These are phyloP conservation scores for Zosterops pallidus DNA, from an alignment of 2,113 vertebrate genomes.

Conservation along the genomic window DNA sequence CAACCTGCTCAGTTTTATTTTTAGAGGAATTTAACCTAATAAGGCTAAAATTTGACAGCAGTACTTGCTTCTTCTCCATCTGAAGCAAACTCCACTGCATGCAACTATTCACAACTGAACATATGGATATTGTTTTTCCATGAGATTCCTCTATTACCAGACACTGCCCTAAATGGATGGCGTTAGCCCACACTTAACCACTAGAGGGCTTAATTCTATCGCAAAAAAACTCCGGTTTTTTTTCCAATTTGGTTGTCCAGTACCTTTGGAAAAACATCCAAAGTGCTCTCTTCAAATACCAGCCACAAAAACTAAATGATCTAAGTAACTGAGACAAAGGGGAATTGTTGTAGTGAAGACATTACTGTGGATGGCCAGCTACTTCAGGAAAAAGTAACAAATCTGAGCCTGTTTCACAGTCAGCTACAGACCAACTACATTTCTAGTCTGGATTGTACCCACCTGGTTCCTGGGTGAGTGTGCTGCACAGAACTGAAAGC, in stretches of 20 bases:
- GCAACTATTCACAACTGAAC: background rate
- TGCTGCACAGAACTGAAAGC: background rate
- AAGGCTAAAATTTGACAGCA: background rate
- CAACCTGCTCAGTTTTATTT: background rate
- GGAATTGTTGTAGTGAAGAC: background rate
- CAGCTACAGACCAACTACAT: background rate
- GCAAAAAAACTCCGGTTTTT: background rate
- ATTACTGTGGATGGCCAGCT: background rate
- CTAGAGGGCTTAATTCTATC: background rate
- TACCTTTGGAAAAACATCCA: background rate
- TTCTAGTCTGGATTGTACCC: background rate
- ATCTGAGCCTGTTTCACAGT: background rate
- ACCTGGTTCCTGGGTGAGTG: background rate
- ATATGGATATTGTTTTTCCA: background rate
- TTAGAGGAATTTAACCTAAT: constrained; percentile 1
- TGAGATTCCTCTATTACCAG: background rate
- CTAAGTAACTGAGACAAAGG: background rate
- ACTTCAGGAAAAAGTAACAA: background rate
- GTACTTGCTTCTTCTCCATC: background rate
- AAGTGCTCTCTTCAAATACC: background rate
- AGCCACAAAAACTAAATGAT: background rate
- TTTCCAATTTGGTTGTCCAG: background rate
- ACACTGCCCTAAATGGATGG: too few relatives aligned
- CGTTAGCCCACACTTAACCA: background rate
- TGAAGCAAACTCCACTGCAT: background rate